These are phyloP conservation scores for Cavia porcellus DNA, from an alignment of 2,113 vertebrate genomes.

Conservation along the genomic window DNA sequence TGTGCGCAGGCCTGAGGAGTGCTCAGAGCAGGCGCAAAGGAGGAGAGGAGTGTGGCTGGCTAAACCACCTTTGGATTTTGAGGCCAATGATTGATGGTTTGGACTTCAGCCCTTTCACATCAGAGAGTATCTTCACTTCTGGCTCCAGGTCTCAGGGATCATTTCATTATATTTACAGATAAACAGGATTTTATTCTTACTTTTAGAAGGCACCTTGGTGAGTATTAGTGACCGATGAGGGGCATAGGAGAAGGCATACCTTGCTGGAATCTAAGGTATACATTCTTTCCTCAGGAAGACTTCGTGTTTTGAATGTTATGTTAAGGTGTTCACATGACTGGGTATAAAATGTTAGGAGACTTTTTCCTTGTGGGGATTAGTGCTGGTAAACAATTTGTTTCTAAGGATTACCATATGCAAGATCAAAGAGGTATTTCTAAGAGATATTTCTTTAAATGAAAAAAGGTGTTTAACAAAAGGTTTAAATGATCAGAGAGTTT, in stretches of 20 bases:
- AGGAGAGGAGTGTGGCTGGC: neutral
- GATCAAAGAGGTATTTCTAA: slow-evolving; percentile 1
- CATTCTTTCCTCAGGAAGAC: neutral
- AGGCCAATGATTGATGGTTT: neutral
- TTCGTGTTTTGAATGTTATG: neutral
- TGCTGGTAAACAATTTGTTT: neutral
- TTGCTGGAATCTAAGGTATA: neutral
- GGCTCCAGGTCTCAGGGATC: neutral
- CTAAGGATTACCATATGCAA: neutral
- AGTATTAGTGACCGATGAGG: neutral
- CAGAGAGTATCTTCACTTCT: neutral
- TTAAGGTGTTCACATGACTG: neutral
- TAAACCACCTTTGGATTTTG: neutral
- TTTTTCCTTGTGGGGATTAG: neutral
- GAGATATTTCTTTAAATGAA: neutral
- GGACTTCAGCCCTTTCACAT: neutral
- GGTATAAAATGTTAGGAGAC: neutral
- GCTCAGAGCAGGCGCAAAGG: too few species aligned
- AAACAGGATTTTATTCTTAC: neutral
- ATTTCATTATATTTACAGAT: neutral
- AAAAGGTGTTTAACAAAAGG: neutral
- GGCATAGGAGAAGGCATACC: neutral
- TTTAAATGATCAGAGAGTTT: neutral
- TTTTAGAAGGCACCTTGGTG: neutral
- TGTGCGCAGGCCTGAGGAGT: too few species aligned